Evolutionary conservation across 1,140 invertebrate genomes (phyloP).

Genomic region (Drosophila santomea): DNA sequence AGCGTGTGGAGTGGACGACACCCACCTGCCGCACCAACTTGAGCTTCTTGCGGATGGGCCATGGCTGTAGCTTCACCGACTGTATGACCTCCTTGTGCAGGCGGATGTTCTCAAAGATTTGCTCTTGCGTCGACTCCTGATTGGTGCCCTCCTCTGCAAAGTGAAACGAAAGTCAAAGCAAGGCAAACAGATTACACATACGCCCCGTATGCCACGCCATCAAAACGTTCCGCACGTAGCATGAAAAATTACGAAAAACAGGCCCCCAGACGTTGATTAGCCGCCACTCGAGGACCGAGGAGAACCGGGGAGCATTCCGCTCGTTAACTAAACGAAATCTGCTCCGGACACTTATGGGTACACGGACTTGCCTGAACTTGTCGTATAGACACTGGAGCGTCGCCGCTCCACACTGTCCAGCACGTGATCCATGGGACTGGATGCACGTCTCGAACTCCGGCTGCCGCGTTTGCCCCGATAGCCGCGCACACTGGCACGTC

Average conservation of each 20-base stretch:
- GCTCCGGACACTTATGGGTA: conserved; percentile 43
- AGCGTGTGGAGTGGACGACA: conserved; percentile 75
- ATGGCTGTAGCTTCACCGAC: conserved; percentile 94
- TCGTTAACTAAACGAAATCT: conserved; percentile 60
- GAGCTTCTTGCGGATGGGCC: conserved; percentile 94
- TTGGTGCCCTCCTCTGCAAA: conserved; percentile 88
- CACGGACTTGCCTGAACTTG: conserved; percentile 91
- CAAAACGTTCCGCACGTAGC: conserved; percentile 67
- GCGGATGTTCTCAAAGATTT: conserved; percentile 95
- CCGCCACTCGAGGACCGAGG: conserved; percentile 28
- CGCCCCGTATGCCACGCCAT: conserved; percentile 46
- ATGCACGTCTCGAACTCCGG: conserved; percentile 87
- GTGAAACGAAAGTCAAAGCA: conserved; percentile 7
- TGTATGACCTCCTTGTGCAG: conserved; percentile 96
- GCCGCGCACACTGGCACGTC: conserved; percentile 88
- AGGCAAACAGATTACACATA: conserved; percentile 63
- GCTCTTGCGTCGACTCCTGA: conserved; percentile 89
- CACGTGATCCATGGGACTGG: conserved; percentile 88
- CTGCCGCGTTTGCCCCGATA: conserved; percentile 86
- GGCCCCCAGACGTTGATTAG: conserved; percentile 61
- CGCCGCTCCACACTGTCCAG: conserved; percentile 86
- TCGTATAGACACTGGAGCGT: conserved; percentile 92
- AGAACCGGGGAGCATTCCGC: background rate
- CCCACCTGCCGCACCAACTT: conserved; percentile 91
- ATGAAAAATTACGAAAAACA: conserved; percentile 62